These are phyloP conservation scores for Acyrthosiphon pisum DNA, from an alignment of 1,140 invertebrate genomes.

Conservation along the genomic window DNA sequence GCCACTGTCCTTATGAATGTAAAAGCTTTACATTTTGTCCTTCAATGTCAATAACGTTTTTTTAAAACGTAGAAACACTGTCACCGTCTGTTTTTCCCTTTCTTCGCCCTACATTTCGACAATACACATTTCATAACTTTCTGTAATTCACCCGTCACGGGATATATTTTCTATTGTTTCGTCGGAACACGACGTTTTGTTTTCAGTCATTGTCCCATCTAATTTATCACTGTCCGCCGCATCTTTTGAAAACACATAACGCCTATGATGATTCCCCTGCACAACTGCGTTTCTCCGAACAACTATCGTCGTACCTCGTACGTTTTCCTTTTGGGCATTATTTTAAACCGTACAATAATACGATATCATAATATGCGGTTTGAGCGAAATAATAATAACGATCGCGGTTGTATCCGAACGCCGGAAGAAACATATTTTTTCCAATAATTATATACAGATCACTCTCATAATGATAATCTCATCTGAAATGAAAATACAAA, in stretches of 20 bases:
- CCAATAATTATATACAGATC: too few relatives aligned
- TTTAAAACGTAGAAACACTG: neutral
- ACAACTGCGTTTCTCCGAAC: neutral
- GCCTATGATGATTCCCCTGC: neutral
- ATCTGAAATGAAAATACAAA: too few relatives aligned
- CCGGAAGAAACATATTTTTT: too few relatives aligned
- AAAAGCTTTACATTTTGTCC: neutral
- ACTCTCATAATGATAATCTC: too few relatives aligned
- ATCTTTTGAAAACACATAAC: neutral
- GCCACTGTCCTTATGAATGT: neutral
- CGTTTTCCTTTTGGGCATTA: neutral
- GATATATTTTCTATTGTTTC: conserved; percentile 1
- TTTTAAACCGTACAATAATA: neutral
- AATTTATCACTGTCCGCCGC: neutral
- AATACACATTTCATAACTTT: neutral
- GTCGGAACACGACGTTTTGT: neutral
- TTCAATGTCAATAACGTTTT: conserved; percentile 9
- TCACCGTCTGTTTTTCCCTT: neutral
- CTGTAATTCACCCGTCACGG: neutral
- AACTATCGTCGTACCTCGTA: neutral
- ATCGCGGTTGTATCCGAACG: too few relatives aligned
- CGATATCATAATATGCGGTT: too few relatives aligned
- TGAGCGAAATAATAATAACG: too few relatives aligned
- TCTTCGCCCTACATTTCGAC: neutral
- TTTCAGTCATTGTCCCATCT: neutral